These are phyloP conservation scores for Callimorpha dominula DNA, from an alignment of 2,888 invertebrate species.

Conservation along the genomic window DNA sequence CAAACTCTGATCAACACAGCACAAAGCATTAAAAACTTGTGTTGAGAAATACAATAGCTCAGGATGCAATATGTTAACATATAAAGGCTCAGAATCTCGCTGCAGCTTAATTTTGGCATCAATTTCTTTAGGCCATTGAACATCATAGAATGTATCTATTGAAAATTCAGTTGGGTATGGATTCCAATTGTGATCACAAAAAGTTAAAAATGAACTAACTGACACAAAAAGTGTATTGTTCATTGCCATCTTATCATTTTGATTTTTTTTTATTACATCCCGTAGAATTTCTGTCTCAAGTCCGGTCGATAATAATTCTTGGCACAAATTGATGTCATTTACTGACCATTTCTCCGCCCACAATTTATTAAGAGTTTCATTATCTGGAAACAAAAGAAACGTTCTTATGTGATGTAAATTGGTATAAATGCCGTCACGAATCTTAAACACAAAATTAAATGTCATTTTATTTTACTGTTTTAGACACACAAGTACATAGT, in stretches of 20 bases:
- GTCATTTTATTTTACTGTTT: no score
- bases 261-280: constrained; percentile 58
- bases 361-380: constrained; percentile 61
- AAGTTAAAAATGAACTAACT: constrained; percentile 89
- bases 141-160: constrained; percentile 73
- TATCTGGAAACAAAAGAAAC: constrained; percentile 59
- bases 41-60: constrained; percentile 79
- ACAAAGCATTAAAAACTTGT: constrained; percentile 73
- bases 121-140: constrained; percentile 75
- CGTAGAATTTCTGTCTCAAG: constrained; percentile 62
- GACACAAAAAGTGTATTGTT: constrained; percentile 86
- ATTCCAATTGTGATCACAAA: constrained; percentile 94
- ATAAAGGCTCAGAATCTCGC: constrained; percentile 89
- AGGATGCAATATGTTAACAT: constrained; percentile 88
- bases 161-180: constrained; percentile 87
- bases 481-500: background rate
- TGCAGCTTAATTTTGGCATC: constrained; percentile 78
- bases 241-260: constrained; percentile 51
- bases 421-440: no score
- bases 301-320: constrained; percentile 65
- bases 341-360: constrained; percentile 73
- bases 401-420: background rate
- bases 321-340: constrained; percentile 61
- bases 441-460: no score
- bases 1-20: constrained; percentile 68